These are phyloP conservation scores for Heliconius eleuchia DNA, from an alignment of 1,140 invertebrate species.

Conservation along the genomic window DNA sequence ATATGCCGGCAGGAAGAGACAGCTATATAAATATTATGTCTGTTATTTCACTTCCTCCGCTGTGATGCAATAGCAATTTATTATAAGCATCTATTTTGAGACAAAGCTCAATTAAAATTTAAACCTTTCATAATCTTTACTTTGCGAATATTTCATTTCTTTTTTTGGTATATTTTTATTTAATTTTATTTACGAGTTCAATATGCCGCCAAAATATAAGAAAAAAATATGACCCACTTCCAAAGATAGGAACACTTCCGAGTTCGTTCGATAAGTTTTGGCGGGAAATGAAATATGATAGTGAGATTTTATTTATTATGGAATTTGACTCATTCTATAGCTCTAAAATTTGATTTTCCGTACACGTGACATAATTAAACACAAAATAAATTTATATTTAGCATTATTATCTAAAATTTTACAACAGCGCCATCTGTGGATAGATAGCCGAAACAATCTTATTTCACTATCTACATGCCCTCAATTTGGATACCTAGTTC, in stretches of 20 bases:
- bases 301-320: neutral
- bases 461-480: slow-evolving; percentile 62
- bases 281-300: slow-evolving; percentile 31
- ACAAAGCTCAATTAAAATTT: slow-evolving; percentile 65
- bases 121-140: slow-evolving; percentile 42
- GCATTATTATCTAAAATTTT: neutral
- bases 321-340: neutral
- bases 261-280: slow-evolving; percentile 33
- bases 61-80: slow-evolving; percentile 78
- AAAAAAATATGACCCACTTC: slow-evolving; percentile 24
- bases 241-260: slow-evolving; percentile 18
- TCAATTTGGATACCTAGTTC: slow-evolving; percentile 63
- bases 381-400: neutral
- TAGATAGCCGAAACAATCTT: slow-evolving; percentile 57
- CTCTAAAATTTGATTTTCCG: neutral
- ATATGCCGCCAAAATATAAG: neutral
- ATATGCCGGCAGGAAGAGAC: slow-evolving; percentile 61
- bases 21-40: slow-evolving; percentile 79
- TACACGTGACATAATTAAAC: neutral
- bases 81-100: slow-evolving; percentile 75
- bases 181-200: neutral
- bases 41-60: slow-evolving; percentile 79
- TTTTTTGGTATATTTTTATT: neutral
- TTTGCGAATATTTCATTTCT: slow-evolving; percentile 11
- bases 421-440: slow-evolving; percentile 63